Base-by-base conservation (phyloP, 1,140 invertebrate species). In the Doryteuthis pealeii region DNA sequence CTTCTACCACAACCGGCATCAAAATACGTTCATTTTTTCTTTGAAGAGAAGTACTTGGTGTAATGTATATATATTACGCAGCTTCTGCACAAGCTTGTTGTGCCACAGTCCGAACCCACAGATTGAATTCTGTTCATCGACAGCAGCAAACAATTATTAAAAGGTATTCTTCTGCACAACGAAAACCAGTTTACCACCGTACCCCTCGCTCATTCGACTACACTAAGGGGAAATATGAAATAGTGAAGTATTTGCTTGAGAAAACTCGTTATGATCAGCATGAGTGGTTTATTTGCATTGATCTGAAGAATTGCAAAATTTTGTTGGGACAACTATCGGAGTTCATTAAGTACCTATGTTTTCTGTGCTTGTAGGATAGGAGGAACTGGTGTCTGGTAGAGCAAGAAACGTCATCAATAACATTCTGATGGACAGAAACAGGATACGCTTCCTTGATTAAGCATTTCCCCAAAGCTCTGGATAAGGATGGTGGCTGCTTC, bases 181-280 rank as follows among this genome's bases (percentile, higher is more conserved):
- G 66, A 30, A 0, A 31, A 68, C n/a, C 5, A 68, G 66, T 68
- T 68, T 1, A 26, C 66, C 66, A 28, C 66, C 12, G 32, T 68
- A 31, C 66, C 4, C 0, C n/a, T 68, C 32, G 66, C 66, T 31
- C 66, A 68, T 2, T 68, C 66, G 30, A 68, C 66, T 12, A 68
- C 66, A 32, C 22, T 66, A 31, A 66, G 30, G 65, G 28, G 65
- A 66, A 66, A 26, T 66, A 66, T 66, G 65, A 66, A 66, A 26
- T 26, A 2, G 65, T 26, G 65, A 1, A 66, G 14, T 66, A 2
- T 31, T 14, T 66, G 65, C 65, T 66, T 1, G 28, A 31, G 30
- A 68, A 68, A 68, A 68, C 30, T 33, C n/a, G 6, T 32, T 68
- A 68, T 68, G n/a, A 68, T 31, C 66, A 68, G 66, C 66, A 68